These are phyloP conservation scores for Lasius platythorax DNA, from an alignment of 2,888 invertebrate species.

Conservation along the genomic window DNA sequence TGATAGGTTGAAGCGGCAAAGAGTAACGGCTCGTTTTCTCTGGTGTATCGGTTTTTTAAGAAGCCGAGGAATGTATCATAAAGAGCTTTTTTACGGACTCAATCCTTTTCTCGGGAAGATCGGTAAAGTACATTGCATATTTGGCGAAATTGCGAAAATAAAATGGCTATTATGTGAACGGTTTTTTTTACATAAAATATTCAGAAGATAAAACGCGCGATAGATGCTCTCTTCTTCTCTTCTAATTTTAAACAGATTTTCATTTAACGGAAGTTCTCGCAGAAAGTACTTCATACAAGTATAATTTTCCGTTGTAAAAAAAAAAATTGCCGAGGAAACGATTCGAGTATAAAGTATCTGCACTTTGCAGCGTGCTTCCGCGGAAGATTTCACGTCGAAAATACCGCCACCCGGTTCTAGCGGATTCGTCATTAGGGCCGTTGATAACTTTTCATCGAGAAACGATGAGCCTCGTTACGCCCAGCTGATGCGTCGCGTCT, in stretches of 20 bases:
- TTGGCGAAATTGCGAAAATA: slow-evolving; percentile 29
- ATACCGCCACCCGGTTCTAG: not conserved
- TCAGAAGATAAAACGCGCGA: not conserved
- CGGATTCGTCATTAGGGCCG: slow-evolving; percentile 37
- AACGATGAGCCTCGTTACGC: slow-evolving; percentile 47
- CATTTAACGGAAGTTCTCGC: slow-evolving; percentile 11
- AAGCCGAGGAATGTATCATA: not conserved
- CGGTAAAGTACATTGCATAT: slow-evolving; percentile 2
- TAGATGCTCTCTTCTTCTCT: not conserved
- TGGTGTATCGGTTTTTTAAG: slow-evolving; percentile 37
- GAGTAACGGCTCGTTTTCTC: slow-evolving; percentile 29
- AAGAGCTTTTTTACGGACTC: slow-evolving; percentile 9
- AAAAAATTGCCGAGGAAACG: slow-evolving; percentile 15
- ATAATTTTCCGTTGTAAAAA: slow-evolving; percentile 19
- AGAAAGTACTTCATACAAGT: not conserved
- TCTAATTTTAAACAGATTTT: not conserved
- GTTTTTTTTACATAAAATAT: slow-evolving; percentile 6
- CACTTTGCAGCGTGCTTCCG: not conserved
- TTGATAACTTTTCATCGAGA: slow-evolving; percentile 52
- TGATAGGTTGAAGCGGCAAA: slow-evolving; percentile 33
- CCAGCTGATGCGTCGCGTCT: slow-evolving; percentile 36
- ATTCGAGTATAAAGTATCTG: slow-evolving; percentile 24
- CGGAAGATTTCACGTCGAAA: not conserved
- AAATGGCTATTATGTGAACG: slow-evolving; percentile 26
- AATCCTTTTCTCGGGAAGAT: slow-evolving; percentile 7